phyloP scores from a whole-genome alignment of 2,888 invertebrate species.

The Scaptomyza parva region DNA sequence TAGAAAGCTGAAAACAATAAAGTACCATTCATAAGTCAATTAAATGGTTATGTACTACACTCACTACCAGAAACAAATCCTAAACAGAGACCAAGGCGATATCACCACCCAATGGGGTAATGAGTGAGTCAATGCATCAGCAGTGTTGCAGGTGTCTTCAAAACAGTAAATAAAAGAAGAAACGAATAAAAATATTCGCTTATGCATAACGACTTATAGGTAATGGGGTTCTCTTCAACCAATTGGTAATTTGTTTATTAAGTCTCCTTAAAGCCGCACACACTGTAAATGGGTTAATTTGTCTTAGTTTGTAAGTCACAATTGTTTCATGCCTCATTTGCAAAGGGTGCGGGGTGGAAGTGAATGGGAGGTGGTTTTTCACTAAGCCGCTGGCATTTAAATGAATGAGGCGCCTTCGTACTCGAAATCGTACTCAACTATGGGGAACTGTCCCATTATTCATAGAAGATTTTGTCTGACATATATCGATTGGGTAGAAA shows the following conservation, averaged over 20 bases:
- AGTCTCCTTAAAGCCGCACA: slow-evolving; percentile 36
- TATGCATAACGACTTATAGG: slow-evolving; percentile 17
- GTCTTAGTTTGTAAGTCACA: slow-evolving; percentile 77
- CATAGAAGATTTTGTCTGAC: slow-evolving; percentile 56
- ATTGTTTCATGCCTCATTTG: slow-evolving; percentile 65
- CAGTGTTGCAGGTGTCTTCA: slow-evolving; percentile 39
- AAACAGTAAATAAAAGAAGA: background rate
- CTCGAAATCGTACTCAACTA: too few relatives aligned
- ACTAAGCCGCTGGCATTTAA: slow-evolving; percentile 64
- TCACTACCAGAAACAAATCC: slow-evolving; percentile 51
- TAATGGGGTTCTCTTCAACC: too few relatives aligned
- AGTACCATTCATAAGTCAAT: slow-evolving; percentile 68
- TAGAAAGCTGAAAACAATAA: slow-evolving; percentile 60
- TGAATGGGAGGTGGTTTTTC: background rate
- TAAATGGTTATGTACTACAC: slow-evolving; percentile 27
- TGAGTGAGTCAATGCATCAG: slow-evolving; percentile 59
- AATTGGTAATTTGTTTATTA: slow-evolving; percentile 57
- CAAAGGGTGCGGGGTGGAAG: background rate
- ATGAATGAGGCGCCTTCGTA: slow-evolving; percentile 55
- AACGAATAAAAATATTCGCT: slow-evolving; percentile 21
- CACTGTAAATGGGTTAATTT: slow-evolving; percentile 68
- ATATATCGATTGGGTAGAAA: slow-evolving; percentile 64
- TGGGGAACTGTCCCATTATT: slow-evolving; percentile 61
- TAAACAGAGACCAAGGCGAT: slow-evolving; percentile 41
- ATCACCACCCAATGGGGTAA: too few relatives aligned